These are phyloP conservation scores for Phymanthus crucifer DNA, from an alignment of 92 coral and sea anemone genomes.

Conservation along the genomic window DNA sequence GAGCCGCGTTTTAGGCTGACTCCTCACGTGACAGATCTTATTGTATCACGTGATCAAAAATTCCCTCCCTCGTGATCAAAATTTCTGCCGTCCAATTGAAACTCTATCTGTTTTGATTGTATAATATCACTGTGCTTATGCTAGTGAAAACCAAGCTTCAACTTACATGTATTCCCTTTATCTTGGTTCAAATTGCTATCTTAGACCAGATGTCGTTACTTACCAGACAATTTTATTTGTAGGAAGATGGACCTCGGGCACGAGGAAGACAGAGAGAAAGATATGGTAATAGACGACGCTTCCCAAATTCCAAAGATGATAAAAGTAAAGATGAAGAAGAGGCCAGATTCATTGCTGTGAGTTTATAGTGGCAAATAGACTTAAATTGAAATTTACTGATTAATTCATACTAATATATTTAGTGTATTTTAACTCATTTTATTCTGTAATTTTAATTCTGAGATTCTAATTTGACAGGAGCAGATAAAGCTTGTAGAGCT, in stretches of 20 bases:
- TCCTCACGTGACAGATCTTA: no score
- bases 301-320: conserved; percentile 69
- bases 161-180: no score
- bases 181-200: no score
- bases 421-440: neutral
- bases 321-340: conserved; percentile 73
- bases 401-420: neutral
- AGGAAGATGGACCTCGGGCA: conserved; percentile 32
- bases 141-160: no score
- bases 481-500: conserved; percentile 79
- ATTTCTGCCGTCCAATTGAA: no score
- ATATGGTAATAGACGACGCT: conserved; percentile 56
- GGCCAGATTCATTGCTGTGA: conserved; percentile 52
- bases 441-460: neutral
- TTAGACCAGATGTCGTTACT: no score
- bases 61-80: no score
- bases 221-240: conserved; percentile 32
- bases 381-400: neutral
- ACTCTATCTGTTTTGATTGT: no score
- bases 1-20: no score
- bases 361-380: neutral
- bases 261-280: conserved; percentile 49
- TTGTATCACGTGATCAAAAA: no score
- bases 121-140: no score
- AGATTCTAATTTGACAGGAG: conserved; percentile 41